These are phyloP conservation scores for Vimba vimba DNA, from an alignment of 2,113 vertebrate genomes.

Conservation along the genomic window DNA sequence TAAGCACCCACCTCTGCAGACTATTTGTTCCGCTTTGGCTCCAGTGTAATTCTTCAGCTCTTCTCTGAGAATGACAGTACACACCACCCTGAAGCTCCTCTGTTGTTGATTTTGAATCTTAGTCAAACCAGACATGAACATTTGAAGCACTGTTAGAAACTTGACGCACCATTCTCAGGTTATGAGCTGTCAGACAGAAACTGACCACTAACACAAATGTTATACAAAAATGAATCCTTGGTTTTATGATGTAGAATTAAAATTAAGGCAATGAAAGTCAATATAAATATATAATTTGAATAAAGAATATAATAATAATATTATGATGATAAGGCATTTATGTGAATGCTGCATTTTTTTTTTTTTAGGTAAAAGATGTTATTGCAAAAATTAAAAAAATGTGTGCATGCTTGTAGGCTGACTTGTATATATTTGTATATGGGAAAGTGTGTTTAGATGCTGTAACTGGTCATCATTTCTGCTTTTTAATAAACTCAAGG, in stretches of 20 bases:
- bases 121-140: slow-evolving; percentile 38
- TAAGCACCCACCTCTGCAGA: neutral
- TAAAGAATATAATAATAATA: neutral
- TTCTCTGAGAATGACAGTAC: slow-evolving; percentile 19
- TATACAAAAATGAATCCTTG: neutral
- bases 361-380: too few species aligned
- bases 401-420: too few species aligned
- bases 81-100: slow-evolving; percentile 45
- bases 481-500: neutral
- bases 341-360: neutral
- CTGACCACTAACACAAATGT: neutral
- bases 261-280: neutral
- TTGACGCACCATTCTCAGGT: neutral
- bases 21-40: slow-evolving; percentile 41
- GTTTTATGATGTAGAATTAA: neutral
- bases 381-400: too few species aligned
- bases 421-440: too few species aligned
- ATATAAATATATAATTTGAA: neutral
- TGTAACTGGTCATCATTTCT: neutral
- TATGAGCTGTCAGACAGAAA: neutral
- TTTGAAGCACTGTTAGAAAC: slow-evolving; percentile 8
- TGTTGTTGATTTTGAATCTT: slow-evolving; percentile 46
- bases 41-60: neutral
- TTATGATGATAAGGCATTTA: neutral
- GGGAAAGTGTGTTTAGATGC: too few species aligned